These are phyloP conservation scores for Carcinoscorpius rotundicauda DNA, from an alignment of 1,140 invertebrate genomes.

Conservation along the genomic window DNA sequence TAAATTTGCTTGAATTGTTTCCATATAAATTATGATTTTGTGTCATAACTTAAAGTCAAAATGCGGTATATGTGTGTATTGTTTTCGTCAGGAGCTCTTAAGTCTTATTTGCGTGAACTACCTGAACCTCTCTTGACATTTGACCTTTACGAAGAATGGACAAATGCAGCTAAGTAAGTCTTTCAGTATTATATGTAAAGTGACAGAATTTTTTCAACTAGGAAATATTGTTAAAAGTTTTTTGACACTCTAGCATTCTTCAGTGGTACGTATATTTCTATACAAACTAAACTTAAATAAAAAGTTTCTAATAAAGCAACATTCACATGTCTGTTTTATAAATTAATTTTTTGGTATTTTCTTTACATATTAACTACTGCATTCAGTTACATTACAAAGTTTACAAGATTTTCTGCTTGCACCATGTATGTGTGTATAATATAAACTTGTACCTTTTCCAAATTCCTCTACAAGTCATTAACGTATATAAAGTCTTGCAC, in stretches of 20 bases:
- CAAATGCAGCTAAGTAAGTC: conserved; percentile 50
- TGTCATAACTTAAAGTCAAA: no score
- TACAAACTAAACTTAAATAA: background rate
- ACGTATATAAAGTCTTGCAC: no score
- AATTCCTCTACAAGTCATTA: no score
- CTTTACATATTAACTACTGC: background rate
- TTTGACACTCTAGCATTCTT: background rate
- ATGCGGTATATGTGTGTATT: background rate
- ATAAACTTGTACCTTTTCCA: no score
- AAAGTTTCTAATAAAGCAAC: background rate
- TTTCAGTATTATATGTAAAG: background rate
- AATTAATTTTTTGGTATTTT: background rate
- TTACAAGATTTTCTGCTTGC: no score
- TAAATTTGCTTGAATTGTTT: no score
- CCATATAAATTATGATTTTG: no score
- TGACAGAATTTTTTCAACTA: background rate
- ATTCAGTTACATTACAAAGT: no score
- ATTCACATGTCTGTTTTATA: background rate
- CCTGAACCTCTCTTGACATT: conserved; percentile 87
- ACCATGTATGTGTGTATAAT: no score
- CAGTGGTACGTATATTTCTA: no score
- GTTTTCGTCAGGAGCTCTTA: conserved; percentile 42
- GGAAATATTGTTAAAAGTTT: background rate
- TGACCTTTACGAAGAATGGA: conserved; percentile 77
- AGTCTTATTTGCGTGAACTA: conserved; percentile 86